Base-by-base conservation (phyloP, 2,888 invertebrate genomes). In the Pristionchus arcanus region DNA sequence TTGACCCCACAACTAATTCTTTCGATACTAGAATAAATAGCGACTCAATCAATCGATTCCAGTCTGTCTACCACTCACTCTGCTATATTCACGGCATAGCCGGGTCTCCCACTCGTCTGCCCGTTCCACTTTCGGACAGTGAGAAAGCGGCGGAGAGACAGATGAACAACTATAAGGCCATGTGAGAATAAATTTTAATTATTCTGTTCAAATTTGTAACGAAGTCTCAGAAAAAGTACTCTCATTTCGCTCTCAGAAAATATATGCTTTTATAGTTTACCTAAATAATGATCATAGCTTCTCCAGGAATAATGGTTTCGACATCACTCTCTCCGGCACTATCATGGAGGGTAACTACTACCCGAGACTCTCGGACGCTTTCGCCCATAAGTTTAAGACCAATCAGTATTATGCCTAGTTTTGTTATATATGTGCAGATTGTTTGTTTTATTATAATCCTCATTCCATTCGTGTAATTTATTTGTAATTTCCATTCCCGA, bases 91-190 rank as follows among this genome's bases (percentile, higher is more conserved):
- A 84, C 59, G 87, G 87, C 5, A 66, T 87, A 19, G 87, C 68
- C 4, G 49, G 49, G 16, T 42, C 49, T 16, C 63, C 87, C 66
- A 87, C 87, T 37, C 63, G 68, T 3, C 42, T 87, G 25, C 87
- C 87, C 87, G 68, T 59, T 21, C 87, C 87, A 19, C 87, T 87
- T n/a, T 42, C 66, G 0, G 87, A 87, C 28, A 34, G 31, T 37
- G 87, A 87, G 87, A 87, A 87, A 42, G 68, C 68, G 5, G 87
- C 68, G n/a, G 68, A 87, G 49, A 34, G 87, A 31, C 87, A 87
- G 87, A 68, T 42, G 66, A 87, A 87, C 42, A 42, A 42, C 49
- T 87, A n/a, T 31, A 63, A 68, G n/a, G 49, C 68, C 21, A 42
- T 63, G 87, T 87, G 86, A 86, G 77, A 25, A 66, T 66, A 25